These are phyloP conservation scores for Brachionus paranguensis DNA, from an alignment of 1,140 invertebrate genomes.

Conservation along the genomic window DNA sequence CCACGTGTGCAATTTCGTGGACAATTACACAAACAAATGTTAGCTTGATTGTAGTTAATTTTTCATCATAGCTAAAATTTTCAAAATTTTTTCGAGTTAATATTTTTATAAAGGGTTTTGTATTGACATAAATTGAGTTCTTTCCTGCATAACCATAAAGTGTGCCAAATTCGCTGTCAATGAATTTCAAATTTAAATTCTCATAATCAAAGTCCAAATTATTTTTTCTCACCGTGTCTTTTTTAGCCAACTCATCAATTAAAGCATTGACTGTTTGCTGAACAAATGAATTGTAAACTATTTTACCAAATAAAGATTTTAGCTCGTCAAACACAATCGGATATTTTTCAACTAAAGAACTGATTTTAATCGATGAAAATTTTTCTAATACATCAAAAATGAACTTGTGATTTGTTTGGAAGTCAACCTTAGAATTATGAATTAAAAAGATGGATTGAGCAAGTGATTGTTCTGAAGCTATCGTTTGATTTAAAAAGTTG, in stretches of 20 bases:
- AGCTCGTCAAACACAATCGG: neutral
- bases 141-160: neutral
- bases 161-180: neutral
- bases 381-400: neutral
- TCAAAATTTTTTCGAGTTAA: neutral
- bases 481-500: neutral
- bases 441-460: neutral
- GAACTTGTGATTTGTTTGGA: neutral
- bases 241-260: neutral
- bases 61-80: neutral
- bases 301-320: neutral
- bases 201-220: neutral
- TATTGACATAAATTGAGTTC: neutral
- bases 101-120: neutral
- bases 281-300: neutral
- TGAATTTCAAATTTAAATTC: neutral
- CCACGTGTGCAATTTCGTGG: neutral
- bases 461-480: neutral
- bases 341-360: neutral
- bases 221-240: neutral
- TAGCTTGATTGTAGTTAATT: neutral
- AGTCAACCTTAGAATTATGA: neutral
- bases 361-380: conserved; percentile 3
- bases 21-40: neutral
- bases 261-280: neutral